Percentiles rank a stretch among this genome's conserved stretches.
phyloP scores from a whole-genome alignment of 2,797 vertebrate species.

The Rhynchotus rufescens region DNA sequence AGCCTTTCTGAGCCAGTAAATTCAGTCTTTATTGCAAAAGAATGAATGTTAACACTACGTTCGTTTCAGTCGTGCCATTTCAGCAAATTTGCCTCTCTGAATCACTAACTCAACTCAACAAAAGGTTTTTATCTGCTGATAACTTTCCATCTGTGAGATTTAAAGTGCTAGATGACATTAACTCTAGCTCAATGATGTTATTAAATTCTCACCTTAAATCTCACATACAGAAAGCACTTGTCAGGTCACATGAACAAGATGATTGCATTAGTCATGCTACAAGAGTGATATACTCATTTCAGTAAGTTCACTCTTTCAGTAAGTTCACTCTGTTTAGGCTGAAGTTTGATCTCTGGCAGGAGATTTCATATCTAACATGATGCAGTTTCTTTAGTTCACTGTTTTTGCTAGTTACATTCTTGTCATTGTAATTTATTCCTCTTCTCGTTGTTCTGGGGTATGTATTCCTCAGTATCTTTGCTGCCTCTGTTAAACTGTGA shows the following conservation, averaged over 20 bases:
- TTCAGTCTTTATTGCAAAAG: constrained; percentile 51
- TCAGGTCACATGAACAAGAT: constrained; percentile 47
- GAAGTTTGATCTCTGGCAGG: constrained; percentile 28
- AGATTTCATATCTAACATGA: background rate
- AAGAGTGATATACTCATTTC: constrained; percentile 20
- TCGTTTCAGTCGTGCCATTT: constrained; percentile 31
- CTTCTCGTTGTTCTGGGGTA: background rate
- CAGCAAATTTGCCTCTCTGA: constrained; percentile 58
- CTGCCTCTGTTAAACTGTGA: background rate
- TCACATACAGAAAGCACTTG: constrained; percentile 59
- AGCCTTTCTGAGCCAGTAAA: constrained; percentile 29
- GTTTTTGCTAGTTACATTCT: background rate
- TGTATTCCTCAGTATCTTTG: background rate
- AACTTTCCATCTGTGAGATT: constrained; percentile 67
- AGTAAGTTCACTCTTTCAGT: constrained; percentile 12
- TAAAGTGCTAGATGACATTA: constrained; percentile 66
- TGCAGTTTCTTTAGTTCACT: background rate
- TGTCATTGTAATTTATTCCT: background rate
- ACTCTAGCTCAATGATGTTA: constrained; percentile 67
- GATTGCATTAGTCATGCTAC: constrained; percentile 49
- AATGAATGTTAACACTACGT: constrained; percentile 51
- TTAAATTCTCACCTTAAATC: constrained; percentile 68
- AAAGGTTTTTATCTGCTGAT: constrained; percentile 67
- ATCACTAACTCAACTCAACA: constrained; percentile 60
- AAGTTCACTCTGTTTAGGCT: constrained; percentile 24